Conservation (phyloP, 1,140 invertebrate species). For the Drosophila sturtevanti region DNA sequence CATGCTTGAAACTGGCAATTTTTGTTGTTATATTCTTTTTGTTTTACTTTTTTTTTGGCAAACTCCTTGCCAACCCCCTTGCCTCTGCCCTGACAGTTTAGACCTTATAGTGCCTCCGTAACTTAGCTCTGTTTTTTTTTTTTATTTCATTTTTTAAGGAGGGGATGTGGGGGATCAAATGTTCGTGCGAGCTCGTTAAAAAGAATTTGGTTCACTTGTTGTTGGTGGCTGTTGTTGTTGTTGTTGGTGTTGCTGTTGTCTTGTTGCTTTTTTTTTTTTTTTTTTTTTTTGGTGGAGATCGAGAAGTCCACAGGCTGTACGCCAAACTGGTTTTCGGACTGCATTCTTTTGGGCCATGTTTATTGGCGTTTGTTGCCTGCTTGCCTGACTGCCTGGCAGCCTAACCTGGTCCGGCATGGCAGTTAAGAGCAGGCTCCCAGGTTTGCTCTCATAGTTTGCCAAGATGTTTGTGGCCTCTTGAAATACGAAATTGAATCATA, state of each 20-base stretch:
- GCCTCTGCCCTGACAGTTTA: not conserved
- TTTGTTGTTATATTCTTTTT: conserved; percentile 23
- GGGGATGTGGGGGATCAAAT: conserved; percentile 62
- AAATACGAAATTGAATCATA: conserved; percentile 78
- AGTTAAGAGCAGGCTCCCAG: conserved; percentile 34
- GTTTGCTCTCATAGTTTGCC: conserved; percentile 25
- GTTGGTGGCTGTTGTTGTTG: conserved; percentile 50
- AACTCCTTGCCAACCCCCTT: not conserved
- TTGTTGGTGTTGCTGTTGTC: conserved; percentile 33
- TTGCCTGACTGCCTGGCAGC: conserved; percentile 7
- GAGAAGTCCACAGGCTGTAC: conserved; percentile 69
- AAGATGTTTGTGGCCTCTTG: conserved; percentile 45
- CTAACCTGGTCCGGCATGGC: not conserved
- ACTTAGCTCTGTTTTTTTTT: conserved; percentile 27
- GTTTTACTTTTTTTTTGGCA: conserved; percentile 52
- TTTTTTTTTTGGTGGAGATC: conserved; percentile 43
- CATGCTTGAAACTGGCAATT: conserved; percentile 34
- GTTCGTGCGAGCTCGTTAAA: conserved; percentile 80
- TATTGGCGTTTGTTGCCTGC: conserved; percentile 58
- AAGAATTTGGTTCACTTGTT: conserved; percentile 81
- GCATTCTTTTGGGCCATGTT: conserved; percentile 79
- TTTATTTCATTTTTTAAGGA: not conserved
- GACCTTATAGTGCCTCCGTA: conserved; percentile 19
- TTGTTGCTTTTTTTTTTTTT: conserved; percentile 33
- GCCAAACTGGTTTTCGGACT: conserved; percentile 79